Evolutionary conservation across 1,140 invertebrate species (phyloP), one percentile per base, ranked within the genome.

Genomic region (Heliconius eleuchia): DNA sequence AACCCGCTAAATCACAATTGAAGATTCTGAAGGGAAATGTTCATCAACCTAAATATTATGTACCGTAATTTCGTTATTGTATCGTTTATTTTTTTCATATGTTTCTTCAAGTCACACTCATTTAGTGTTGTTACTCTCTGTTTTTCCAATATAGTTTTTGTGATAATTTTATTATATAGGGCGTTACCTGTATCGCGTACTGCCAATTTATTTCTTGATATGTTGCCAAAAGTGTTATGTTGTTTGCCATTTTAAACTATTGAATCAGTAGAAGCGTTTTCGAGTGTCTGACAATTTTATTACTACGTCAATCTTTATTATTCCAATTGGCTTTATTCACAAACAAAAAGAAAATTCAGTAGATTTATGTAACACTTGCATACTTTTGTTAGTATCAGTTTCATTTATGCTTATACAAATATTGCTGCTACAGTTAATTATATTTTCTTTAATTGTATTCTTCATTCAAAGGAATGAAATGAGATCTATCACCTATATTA

Each of bases 141-240:
- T 46, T 46, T 46, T 16, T 16, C 13, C 3, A 46, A 46, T 16
- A 13, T 46, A 16, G 16, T 18, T 52, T 27, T 66, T 66, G 60
- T 30, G 60, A 66, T 66, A 60, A 23, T 3, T 11, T 60, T 60
- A 3, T 23, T 23, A 27, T 60, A 23, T 60, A 60, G 27, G 4
- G 27, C 37, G 42, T 37, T 39, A 72, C 71, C 30, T 72, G 71
- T 66, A 72, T 72, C 37, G 19, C 37, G 71, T 72, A 39, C 71
- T 72, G 75, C 75, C 75, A 71, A 75, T 71, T 75, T 71, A 71
- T 71, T 71, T 79, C 66, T 79, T 79, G 78, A 75, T 79, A 75
- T n/a, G 27, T 55, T 75, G 78, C 73, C 78, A 79, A 75, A 79
- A 75, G 46, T 9, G 72, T 75, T 79, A 79, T 74, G 72, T 66